Evolutionary conservation across 2,888 invertebrate species (phyloP).

Genomic region (Hartigia nigra): DNA sequence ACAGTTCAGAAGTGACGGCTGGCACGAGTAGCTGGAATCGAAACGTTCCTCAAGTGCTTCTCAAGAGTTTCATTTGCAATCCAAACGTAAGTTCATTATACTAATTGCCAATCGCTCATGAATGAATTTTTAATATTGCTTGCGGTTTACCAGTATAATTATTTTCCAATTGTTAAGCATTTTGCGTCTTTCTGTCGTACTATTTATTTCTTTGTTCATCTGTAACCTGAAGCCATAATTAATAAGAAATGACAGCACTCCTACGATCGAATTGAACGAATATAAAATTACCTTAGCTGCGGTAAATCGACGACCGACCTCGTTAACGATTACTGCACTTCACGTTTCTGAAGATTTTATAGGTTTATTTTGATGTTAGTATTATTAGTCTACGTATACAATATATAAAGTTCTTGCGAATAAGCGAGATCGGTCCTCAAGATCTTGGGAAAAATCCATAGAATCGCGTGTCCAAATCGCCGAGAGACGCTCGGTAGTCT

Average conservation of each 20-base stretch:
- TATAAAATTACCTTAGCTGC: neutral
- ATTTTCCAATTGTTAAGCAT: neutral
- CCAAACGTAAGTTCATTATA: neutral
- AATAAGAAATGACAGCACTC: neutral
- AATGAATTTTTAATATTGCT: neutral
- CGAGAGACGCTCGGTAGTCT: conserved; percentile 23
- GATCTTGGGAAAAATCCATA: conserved; percentile 46
- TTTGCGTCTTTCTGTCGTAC: neutral
- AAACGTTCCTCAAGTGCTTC: neutral
- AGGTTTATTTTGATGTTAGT: neutral
- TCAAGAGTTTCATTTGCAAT: neutral
- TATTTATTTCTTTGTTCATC: neutral
- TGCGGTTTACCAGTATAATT: neutral
- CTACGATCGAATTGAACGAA: neutral
- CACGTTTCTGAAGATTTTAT: neutral
- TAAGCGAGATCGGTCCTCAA: neutral
- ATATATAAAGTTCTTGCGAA: neutral
- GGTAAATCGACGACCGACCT: neutral
- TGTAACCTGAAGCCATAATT: neutral
- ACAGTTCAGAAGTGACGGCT: conserved; percentile 52
- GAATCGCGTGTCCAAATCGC: conserved; percentile 39
- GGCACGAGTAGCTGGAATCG: conserved; percentile 37
- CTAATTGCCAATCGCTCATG: neutral
- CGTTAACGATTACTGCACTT: neutral
- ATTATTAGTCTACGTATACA: neutral